Conservation (phyloP, 2,113 vertebrate genomes). For the Aegithalos caudatus region DNA sequence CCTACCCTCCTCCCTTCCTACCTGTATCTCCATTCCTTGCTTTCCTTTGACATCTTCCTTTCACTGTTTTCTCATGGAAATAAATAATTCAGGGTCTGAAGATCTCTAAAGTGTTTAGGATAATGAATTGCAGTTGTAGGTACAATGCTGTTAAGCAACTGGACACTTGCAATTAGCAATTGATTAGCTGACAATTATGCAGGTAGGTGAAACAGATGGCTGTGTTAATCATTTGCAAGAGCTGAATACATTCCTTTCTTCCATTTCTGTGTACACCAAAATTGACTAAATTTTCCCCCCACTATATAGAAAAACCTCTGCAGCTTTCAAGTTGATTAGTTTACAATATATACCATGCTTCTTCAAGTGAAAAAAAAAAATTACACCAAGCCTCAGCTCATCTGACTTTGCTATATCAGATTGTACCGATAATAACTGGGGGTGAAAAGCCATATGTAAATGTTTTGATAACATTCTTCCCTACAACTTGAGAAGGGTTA, state of each 20-base stretch:
- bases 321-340: neutral
- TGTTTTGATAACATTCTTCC: neutral
- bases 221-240: neutral
- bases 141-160: neutral
- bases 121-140: neutral
- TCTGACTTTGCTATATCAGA: neutral
- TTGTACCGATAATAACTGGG: neutral
- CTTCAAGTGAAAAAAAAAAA: neutral
- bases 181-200: constrained; percentile 40
- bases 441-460: neutral
- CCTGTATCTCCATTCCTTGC: neutral
- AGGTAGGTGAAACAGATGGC: constrained; percentile 34
- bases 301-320: neutral
- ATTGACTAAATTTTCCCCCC: neutral
- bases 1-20: neutral
- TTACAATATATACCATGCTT: neutral
- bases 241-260: neutral
- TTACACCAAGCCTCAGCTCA: neutral
- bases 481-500: neutral
- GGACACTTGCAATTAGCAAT: constrained; percentile 31
- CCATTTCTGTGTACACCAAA: neutral
- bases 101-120: neutral
- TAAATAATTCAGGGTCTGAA: neutral
- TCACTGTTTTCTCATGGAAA: neutral
- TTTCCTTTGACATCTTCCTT: neutral